Evolutionary conservation across 1,140 invertebrate genomes (phyloP), one percentile per base, ranked within the genome.

Genomic region (Heliconius hermathena): DNA sequence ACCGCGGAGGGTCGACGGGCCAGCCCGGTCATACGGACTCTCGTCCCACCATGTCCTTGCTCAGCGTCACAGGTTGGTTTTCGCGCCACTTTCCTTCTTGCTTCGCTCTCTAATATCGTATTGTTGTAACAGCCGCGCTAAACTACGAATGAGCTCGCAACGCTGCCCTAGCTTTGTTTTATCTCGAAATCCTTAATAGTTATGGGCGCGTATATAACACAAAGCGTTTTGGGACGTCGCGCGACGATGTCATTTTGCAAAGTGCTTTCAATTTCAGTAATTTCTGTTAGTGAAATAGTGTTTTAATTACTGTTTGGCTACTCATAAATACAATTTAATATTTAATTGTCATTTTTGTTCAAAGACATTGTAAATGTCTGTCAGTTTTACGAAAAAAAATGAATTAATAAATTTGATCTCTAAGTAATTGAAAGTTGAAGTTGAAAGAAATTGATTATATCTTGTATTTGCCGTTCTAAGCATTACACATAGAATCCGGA

Each of bases 41-140:
- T 81, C 85, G 89, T 85, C 87, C 88, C 94, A 93, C 84, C 93
- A 95, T 95, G 94, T 95, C 94, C 88, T 93, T 95, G 89, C 94
- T 95, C 88, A 95, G 94, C 93, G 94, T 95, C 88, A 95, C 94
- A 94, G 94, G 94, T 94, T 85, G 79, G 60, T 79, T 84, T 84
- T 86, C 86, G 82, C 85, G 86, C 87, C 84, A 85, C 80, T 84
- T 82, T 74, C 52, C 71, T n/a, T 79, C 13, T 66, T 22, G 26
- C 3, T 66, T 66, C 26, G 16, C n/a, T 22, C 9, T 66, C 4
- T 3, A 18, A 22, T 13, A 49, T 46, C 13, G 13, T 74, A 54
- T 26, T 52, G 29, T n/a, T 13, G 60, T 66, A 29, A 26, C 22
- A 26, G 60, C 60, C 26, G 60, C 26, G 26, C 60, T 66, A 29